Base-by-base conservation (phyloP, 2,888 invertebrate genomes). In the Apotomis capreana region DNA sequence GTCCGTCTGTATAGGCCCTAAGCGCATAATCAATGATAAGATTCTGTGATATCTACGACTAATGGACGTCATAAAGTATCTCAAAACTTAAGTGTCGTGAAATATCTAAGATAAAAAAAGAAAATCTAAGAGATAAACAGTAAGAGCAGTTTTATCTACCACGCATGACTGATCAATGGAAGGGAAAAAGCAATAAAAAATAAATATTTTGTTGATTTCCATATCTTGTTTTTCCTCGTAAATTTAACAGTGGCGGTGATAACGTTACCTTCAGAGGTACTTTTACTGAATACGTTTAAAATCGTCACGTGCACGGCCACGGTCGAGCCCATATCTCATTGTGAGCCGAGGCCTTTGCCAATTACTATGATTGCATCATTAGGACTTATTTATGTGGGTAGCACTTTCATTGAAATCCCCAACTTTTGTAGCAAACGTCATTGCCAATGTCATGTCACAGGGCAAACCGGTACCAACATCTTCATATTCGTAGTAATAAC, bases 291-390 rank as follows among this genome's bases (percentile, higher is more conserved):
- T 57, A 67, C 37, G 26, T 61, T 70, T 51, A 68, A 71, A 68
- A 67, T n/a, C 10, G 60, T 67, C 67, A 68, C 51, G 51, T 71
- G 67, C 55, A 60, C 5, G 10, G 67, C 71, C 71, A 68, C 55
- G 71, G 71, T 52, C 71, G 57, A 51, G 36, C 71, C 71, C 71
- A 55, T 67, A 71, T 70, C 63, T 63, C 59, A 54, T 61, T 67
- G 69, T 62, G 51, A 62, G 13, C 54, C 65, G 67, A 71, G 71
- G 71, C 51, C 71, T 71, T 40, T 71, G 61, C n/a, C 65, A 67
- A 59, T 71, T 61, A 57, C 67, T 57, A 44, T 52, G 26, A 71
- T 71, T 61, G 67, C n/a, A 55, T 65, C 67, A 68, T 61, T 71
- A 61, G 44, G 58, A 9, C 8, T 13, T 15, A 36, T 55, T 52